Percentiles rank a stretch among this genome's conserved stretches.
These are phyloP conservation scores for Campylomormyrus numenius DNA, from an alignment of 2,113 vertebrate species.

Conservation along the genomic window DNA sequence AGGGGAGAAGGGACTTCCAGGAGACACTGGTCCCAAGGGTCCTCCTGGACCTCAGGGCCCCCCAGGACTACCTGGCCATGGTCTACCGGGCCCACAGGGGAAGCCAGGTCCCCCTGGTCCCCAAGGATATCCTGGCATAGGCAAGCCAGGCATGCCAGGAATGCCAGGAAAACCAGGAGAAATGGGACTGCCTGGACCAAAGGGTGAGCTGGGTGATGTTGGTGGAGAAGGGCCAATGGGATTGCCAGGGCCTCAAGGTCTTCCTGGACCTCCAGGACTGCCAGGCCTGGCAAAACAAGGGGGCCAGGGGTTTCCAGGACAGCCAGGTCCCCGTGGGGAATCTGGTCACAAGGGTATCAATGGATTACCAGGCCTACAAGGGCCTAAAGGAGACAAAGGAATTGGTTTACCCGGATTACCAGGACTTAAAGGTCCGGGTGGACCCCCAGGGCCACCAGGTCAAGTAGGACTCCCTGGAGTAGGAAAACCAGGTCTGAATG, in stretches of 20 bases:
- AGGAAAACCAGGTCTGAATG: constrained; percentile 81
- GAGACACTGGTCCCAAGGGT: constrained; percentile 67
- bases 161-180: constrained; percentile 80
- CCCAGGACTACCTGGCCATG: constrained; percentile 73
- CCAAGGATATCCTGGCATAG: constrained; percentile 74
- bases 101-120: constrained; percentile 68
- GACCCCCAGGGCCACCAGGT: constrained; percentile 73
- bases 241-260: constrained; percentile 74
- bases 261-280: constrained; percentile 77
- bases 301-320: constrained; percentile 77
- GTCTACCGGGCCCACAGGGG: constrained; percentile 73
- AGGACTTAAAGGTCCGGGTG: constrained; percentile 79
- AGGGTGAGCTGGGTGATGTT: constrained; percentile 79
- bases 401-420: constrained; percentile 78
- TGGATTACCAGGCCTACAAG: constrained; percentile 77
- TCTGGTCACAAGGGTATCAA: constrained; percentile 84
- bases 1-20: constrained; percentile 77
- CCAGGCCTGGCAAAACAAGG: constrained; percentile 85
- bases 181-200: constrained; percentile 73
- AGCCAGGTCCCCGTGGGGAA: constrained; percentile 79
- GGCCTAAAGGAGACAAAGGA: constrained; percentile 89
- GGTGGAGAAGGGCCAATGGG: constrained; percentile 78
- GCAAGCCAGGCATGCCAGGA: constrained; percentile 87
- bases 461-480: constrained; percentile 80
- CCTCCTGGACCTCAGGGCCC: constrained; percentile 73